Evolutionary conservation across 1,140 invertebrate species (phyloP).

Genomic region (Parapsyche elsis): DNA sequence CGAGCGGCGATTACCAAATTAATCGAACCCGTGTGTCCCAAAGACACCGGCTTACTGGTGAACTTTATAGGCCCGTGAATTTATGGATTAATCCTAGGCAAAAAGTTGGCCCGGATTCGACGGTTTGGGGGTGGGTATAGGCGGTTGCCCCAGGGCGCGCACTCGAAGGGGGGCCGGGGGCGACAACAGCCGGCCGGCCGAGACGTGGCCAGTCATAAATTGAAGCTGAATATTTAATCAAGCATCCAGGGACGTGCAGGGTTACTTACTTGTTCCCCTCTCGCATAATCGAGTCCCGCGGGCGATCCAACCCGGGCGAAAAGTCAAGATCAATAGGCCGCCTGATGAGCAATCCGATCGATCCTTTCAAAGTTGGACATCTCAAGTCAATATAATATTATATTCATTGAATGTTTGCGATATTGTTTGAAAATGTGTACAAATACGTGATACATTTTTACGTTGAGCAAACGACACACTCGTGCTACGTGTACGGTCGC

Average conservation of each 20-base stretch:
- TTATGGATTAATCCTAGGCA: slow-evolving; percentile 30
- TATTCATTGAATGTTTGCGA: too few relatives aligned
- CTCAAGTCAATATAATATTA: too few relatives aligned
- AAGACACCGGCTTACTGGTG: background rate
- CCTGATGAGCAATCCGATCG: background rate
- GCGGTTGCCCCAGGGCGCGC: background rate
- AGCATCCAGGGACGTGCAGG: slow-evolving; percentile 19
- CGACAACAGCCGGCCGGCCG: slow-evolving; percentile 34
- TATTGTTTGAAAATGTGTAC: too few relatives aligned
- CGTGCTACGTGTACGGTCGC: too few relatives aligned
- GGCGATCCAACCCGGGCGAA: background rate
- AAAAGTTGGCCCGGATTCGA: slow-evolving; percentile 23
- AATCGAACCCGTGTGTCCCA: background rate
- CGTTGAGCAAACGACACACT: too few relatives aligned
- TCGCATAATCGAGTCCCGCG: background rate
- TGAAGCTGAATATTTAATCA: slow-evolving; percentile 45
- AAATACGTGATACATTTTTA: too few relatives aligned
- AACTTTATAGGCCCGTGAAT: slow-evolving; percentile 30
- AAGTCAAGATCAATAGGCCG: slow-evolving; percentile 6
- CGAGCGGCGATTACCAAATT: background rate
- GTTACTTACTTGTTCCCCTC: slow-evolving; percentile 21
- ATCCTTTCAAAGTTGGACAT: background rate
- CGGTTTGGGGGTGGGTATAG: background rate
- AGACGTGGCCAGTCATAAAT: slow-evolving; percentile 45
- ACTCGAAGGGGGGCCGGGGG: background rate